Conservation (phyloP, 2,113 vertebrate species). For the Morone chrysops region DNA sequence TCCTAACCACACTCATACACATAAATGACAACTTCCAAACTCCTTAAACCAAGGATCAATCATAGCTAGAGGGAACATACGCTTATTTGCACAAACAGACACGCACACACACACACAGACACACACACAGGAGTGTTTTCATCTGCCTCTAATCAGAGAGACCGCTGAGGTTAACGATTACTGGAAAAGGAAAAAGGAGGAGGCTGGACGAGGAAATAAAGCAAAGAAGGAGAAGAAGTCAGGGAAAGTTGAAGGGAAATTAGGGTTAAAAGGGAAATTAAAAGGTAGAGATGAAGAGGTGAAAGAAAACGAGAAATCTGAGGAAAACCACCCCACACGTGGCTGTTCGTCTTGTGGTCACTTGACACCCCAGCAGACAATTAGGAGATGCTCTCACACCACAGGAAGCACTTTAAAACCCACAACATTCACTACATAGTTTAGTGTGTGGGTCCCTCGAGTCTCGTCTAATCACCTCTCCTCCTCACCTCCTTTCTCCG, state of each 20-base stretch:
- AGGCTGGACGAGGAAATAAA: constrained; percentile 29
- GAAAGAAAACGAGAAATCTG: constrained; percentile 26
- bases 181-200: constrained; percentile 62
- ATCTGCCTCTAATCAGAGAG: constrained; percentile 74
- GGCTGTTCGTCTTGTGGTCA: constrained; percentile 39
- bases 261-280: constrained; percentile 25
- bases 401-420: constrained; percentile 53
- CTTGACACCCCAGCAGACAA: constrained; percentile 41
- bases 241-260: constrained; percentile 22
- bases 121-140: constrained; percentile 38
- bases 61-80: constrained; percentile 33
- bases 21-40: constrained; percentile 60
- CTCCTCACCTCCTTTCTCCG: constrained; percentile 29
- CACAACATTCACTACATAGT: constrained; percentile 51
- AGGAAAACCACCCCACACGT: constrained; percentile 21
- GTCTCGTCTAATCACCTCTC: constrained; percentile 56
- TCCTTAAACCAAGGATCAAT: constrained; percentile 65
- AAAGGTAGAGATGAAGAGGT: not conserved
- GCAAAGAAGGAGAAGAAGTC: constrained; percentile 6
- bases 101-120: constrained; percentile 11
- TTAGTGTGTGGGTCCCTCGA: constrained; percentile 8
- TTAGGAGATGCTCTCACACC: constrained; percentile 43
- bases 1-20: constrained; percentile 61
- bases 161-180: constrained; percentile 69
- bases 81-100: not conserved